Base-by-base conservation (phyloP, 2,888 invertebrate genomes). In the Cataglyphis altisquamis region DNA sequence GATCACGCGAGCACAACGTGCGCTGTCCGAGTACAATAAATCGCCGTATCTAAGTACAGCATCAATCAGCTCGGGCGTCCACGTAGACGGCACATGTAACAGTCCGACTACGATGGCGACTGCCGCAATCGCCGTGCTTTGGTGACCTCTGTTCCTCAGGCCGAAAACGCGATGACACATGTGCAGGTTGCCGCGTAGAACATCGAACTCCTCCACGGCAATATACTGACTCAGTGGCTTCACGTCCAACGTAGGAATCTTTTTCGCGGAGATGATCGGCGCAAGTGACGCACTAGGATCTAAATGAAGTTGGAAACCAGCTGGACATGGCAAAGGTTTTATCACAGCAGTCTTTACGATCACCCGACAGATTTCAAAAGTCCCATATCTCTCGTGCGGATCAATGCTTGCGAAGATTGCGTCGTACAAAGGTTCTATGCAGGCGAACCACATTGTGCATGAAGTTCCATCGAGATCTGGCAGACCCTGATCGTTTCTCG, bases 21-120 rank as follows among this genome's bases (percentile, higher is more conserved):
- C 90, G 45, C 92, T 92, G 72, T 94, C 94, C 1, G 96, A 96
- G 90, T 96, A 96, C 3, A 97, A 92, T 0, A 96, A 92, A 92
- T 97, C 97, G 0, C 97, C 97, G 84, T 97, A 97, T 87, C 96
- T 96, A 12, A 97, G 90, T 3, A 97, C 95, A 0, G 96, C 95
- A 92, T 97, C 96, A 5, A 97, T 91, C 0, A 96, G 94, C 0
- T 94, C 92, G 0, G 96, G 93, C 73, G 96, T 96, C 96, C 96
- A 97, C 84, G 95, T 95, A 0, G 94, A 92, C 64, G 96, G 95
- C 0, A 96, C 96, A 89, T 96, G 97, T 0, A 96, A 95, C 68
- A 95, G 94, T 0, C 96, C 96, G 1, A 96, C 96, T 0, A 96
- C 96, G 10, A 97, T 95, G 0, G 96, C 96, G 89, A 96, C 95